Evolutionary conservation across 92 coral and sea anemone species (phyloP).

Genomic region (Virgularia gustaviana): DNA sequence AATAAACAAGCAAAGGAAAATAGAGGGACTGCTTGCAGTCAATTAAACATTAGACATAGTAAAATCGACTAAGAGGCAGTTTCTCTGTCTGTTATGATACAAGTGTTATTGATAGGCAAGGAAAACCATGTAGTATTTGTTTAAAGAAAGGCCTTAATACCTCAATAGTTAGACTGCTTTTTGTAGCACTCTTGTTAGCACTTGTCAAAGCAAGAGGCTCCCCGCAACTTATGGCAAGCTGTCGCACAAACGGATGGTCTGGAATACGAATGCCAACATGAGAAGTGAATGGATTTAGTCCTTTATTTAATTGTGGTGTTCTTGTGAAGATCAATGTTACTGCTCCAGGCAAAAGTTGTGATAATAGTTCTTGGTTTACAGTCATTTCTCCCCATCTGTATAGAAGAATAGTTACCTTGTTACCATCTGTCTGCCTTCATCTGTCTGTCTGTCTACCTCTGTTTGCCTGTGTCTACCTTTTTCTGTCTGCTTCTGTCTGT

Average conservation of each 20-base stretch:
- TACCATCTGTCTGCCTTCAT: not conserved
- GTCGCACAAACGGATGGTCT: slow-evolving; percentile 75
- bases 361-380: slow-evolving; percentile 55
- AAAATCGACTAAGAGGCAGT: not conserved
- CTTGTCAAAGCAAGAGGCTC: slow-evolving; percentile 92
- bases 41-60: not conserved
- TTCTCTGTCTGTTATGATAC: not conserved
- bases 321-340: slow-evolving; percentile 96
- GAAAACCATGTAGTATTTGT: too few species aligned
- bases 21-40: slow-evolving; percentile 34
- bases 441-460: not conserved
- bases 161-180: slow-evolving; percentile 80
- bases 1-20: too few species aligned
- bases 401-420: not conserved
- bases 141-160: slow-evolving; percentile 44
- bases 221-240: slow-evolving; percentile 61
- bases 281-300: slow-evolving; percentile 72
- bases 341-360: slow-evolving; percentile 87
- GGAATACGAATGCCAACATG: slow-evolving; percentile 95
- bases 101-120: not conserved
- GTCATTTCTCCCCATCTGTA: slow-evolving; percentile 93
- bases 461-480: not conserved
- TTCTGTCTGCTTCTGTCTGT: too few species aligned
- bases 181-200: slow-evolving; percentile 82
- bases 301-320: slow-evolving; percentile 62